Percentiles rank a stretch among this genome's conserved stretches.
phyloP scores from a whole-genome alignment of 2,888 invertebrate species.

The Nipponacmea schrenckii region DNA sequence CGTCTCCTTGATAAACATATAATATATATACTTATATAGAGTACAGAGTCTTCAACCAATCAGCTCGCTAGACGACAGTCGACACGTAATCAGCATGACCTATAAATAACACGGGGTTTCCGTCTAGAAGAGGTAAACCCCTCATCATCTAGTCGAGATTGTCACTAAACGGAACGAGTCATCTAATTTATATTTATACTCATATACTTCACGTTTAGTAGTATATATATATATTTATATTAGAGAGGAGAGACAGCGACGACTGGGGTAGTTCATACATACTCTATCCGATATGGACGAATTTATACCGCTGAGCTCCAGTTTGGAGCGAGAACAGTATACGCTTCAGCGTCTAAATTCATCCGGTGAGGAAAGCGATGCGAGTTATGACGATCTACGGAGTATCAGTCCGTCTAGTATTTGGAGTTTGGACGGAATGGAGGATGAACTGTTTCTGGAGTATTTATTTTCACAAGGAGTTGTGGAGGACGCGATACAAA shows the following conservation, averaged over 20 bases:
- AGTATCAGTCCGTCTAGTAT: constrained; percentile 46
- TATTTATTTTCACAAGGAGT: constrained; percentile 61
- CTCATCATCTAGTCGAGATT: neutral
- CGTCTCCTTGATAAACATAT: neutral
- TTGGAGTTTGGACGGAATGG: constrained; percentile 52
- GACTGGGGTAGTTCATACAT: neutral
- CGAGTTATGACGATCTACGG: constrained; percentile 42
- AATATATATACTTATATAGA: neutral
- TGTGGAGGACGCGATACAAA: constrained; percentile 42
- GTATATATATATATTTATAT: neutral
- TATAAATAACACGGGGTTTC: constrained; percentile 4
- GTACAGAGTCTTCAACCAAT: neutral
- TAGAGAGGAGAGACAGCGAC: neutral
- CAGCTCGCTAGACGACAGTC: neutral
- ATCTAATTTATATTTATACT: neutral
- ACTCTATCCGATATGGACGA: constrained; percentile 48
- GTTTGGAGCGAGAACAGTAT: constrained; percentile 59
- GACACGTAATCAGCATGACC: neutral
- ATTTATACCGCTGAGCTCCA: constrained; percentile 58
- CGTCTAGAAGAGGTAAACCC: neutral
- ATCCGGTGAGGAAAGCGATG: constrained; percentile 58
- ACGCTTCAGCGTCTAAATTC: constrained; percentile 64
- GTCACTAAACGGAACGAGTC: neutral
- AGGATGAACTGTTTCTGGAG: constrained; percentile 59
- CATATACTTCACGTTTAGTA: neutral